Evolutionary conservation across 2,888 invertebrate genomes (phyloP).

Genomic region (Drosophila mercatorum): DNA sequence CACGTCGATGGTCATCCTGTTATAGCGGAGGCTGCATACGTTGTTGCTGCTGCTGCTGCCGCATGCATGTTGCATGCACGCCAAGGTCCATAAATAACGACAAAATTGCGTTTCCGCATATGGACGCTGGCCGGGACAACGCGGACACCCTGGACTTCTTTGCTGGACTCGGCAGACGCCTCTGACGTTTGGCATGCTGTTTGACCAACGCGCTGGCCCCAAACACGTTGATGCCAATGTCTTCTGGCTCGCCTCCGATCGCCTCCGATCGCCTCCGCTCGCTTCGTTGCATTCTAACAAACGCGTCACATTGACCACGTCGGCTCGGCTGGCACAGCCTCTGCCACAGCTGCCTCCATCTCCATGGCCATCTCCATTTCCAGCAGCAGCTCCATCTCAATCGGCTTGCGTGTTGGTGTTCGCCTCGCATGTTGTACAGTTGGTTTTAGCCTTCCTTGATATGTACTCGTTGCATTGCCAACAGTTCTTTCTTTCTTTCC

Average conservation of each 20-base stretch:
- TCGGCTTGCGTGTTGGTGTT: slow-evolving; percentile 51
- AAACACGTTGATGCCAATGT: slow-evolving; percentile 43
- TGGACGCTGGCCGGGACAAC: slow-evolving; percentile 43
- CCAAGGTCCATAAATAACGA: slow-evolving; percentile 83
- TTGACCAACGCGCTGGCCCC: slow-evolving; percentile 55
- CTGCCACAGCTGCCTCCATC: slow-evolving; percentile 15
- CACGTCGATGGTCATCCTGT: slow-evolving; percentile 69
- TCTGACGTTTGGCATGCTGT: slow-evolving; percentile 68
- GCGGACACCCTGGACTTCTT: slow-evolving; percentile 13
- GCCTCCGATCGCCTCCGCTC: background rate
- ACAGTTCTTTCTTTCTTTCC: slow-evolving; percentile 23
- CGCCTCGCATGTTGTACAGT: slow-evolving; percentile 68
- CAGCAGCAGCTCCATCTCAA: slow-evolving; percentile 23
- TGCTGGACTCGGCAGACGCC: slow-evolving; percentile 26
- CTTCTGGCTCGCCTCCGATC: slow-evolving; percentile 13
- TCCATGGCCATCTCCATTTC: slow-evolving; percentile 3
- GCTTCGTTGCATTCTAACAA: slow-evolving; percentile 56
- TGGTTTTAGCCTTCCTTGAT: slow-evolving; percentile 53
- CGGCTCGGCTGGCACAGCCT: slow-evolving; percentile 17
- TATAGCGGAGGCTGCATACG: slow-evolving; percentile 60
- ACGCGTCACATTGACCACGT: slow-evolving; percentile 66
- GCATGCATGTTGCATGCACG: slow-evolving; percentile 74
- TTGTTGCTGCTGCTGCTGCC: slow-evolving; percentile 9
- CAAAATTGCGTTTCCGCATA: slow-evolving; percentile 83
- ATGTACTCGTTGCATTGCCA: slow-evolving; percentile 24